phyloP scores from a whole-genome alignment of 2,113 vertebrate genomes.

The Sakesphorus luctuosus region DNA sequence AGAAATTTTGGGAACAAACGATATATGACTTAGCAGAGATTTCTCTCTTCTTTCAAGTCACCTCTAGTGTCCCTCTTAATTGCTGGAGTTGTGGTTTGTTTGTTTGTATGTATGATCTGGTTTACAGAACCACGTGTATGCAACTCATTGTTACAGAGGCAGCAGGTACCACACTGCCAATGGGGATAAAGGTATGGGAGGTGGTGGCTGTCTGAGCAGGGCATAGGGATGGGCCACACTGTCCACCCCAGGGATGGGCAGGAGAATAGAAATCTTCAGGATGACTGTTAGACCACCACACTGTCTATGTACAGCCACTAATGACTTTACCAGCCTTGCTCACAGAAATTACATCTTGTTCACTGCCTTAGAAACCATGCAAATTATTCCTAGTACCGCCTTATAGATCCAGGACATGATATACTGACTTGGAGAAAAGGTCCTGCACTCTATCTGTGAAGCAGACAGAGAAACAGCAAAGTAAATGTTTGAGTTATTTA shows the following conservation, averaged over 20 bases:
- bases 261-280: background rate
- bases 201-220: background rate
- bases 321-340: background rate
- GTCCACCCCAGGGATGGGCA: background rate
- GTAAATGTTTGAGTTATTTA: slow-evolving; percentile 60
- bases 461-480: slow-evolving; percentile 38
- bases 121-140: accelerated
- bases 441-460: slow-evolving; percentile 48
- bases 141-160: background rate
- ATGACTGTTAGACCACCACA: background rate
- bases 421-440: slow-evolving; percentile 29
- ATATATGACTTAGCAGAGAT: background rate
- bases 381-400: background rate
- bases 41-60: background rate
- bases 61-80: background rate
- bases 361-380: background rate
- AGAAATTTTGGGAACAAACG: slow-evolving; percentile 16
- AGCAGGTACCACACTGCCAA: background rate
- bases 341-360: background rate
- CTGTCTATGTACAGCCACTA: background rate
- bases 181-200: background rate
- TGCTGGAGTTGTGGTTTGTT: background rate
- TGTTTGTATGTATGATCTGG: background rate
- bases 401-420: slow-evolving; percentile 18
- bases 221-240: background rate